These are phyloP conservation scores for Butastur rufipennis DNA, from an alignment of 2,113 vertebrate genomes.

Conservation along the genomic window DNA sequence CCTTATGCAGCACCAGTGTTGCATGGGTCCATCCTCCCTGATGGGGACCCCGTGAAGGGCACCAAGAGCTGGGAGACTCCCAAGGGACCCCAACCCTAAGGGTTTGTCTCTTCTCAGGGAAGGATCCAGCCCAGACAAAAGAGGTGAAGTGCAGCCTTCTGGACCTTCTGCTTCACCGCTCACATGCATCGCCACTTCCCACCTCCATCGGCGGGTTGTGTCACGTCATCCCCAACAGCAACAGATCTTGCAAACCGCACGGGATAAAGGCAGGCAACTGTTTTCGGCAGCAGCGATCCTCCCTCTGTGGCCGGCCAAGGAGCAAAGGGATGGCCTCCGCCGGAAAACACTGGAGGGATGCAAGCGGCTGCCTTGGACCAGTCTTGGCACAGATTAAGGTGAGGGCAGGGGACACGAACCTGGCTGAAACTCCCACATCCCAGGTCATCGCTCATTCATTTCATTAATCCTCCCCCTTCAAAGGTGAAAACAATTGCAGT, in stretches of 20 bases:
- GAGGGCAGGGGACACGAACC: not conserved
- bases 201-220: not conserved
- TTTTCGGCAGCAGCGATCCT: not conserved
- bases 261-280: accelerated
- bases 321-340: not conserved
- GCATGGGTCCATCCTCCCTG: accelerated
- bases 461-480: not conserved
- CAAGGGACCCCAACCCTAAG: not conserved
- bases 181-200: not conserved
- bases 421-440: not conserved
- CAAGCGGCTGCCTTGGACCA: accelerated
- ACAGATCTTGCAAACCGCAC: not conserved
- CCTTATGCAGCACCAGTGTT: accelerated
- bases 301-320: accelerated
- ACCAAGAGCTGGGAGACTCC: not conserved
- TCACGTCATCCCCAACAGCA: accelerated
- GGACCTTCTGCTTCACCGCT: not conserved
- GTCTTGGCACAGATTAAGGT: not conserved
- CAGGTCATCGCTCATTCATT: not conserved
- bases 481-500: not conserved
- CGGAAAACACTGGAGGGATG: accelerated
- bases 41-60: accelerated
- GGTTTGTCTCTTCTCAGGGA: not conserved
- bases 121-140: not conserved
- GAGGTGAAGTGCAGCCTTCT: not conserved